These are phyloP conservation scores for Sylvia borin DNA, from an alignment of 2,797 vertebrate genomes.

Conservation along the genomic window DNA sequence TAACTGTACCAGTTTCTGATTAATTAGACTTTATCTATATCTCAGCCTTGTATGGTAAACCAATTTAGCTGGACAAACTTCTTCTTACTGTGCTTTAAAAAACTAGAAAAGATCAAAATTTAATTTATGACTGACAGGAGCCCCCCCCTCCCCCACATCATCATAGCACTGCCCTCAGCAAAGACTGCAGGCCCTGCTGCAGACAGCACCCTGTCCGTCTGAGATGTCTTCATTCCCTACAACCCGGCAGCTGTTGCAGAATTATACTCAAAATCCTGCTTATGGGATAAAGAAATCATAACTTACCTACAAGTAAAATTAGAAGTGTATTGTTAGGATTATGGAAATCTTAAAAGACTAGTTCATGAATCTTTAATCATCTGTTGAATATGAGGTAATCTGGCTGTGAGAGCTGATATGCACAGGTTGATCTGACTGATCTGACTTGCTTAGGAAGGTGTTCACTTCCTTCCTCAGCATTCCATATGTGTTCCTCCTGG, in stretches of 20 bases:
- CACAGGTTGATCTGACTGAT: neutral
- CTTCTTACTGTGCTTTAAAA: neutral
- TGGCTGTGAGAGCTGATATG: neutral
- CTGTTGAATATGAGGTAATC: neutral
- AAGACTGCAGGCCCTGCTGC: neutral
- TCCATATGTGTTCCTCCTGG: neutral
- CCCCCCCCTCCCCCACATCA: neutral
- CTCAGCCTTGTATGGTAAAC: neutral
- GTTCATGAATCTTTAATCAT: neutral
- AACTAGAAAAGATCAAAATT: neutral
- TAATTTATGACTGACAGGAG: neutral
- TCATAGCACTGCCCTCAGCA: neutral
- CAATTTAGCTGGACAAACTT: neutral
- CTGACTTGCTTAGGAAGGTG: neutral
- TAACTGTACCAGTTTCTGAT: neutral
- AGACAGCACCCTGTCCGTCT: rapidly evolving
- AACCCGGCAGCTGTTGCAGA: neutral
- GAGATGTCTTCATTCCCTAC: neutral
- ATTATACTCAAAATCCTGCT: neutral
- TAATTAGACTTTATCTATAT: neutral
- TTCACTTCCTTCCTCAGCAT: neutral
- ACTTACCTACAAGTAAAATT: neutral
- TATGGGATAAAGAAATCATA: neutral
- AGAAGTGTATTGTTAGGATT: neutral
- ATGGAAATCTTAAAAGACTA: neutral